Base-by-base conservation (phyloP, 2,888 invertebrate species). In the Euspilapteryx auroguttella region DNA sequence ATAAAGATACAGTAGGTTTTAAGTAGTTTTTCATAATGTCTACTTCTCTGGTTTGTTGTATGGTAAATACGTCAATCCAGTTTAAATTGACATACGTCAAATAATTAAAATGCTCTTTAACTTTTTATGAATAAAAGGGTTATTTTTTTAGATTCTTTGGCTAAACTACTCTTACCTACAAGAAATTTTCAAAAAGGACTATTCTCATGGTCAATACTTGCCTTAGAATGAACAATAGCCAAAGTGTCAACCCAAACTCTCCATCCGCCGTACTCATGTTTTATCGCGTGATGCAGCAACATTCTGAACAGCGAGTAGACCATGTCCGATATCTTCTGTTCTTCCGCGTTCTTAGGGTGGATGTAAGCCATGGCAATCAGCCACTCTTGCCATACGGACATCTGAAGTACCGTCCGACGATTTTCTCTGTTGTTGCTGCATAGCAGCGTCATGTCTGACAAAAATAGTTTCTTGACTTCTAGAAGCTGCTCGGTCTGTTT, bases 361-460 rank as follows among this genome's bases (percentile, higher is more conserved):
- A 99, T 95, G 61, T 97, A 97, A 14, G 97, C 94, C 87, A 95
- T 88, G 4, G 97, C 96, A 44, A 99, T 98, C 8, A 99, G 79
- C 99, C 99, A 99, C 35, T 96, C 98, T 65, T 94, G 94, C 99
- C 99, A 99, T 1, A 99, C 99, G 0, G 98, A 98, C 99, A 99
- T 99, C 75, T 99, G 99, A 23, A 99, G 79, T 9, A 99, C 95
- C 0, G 96, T 98, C 45, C 97, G 81, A 28, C 98, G 76, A 64
- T 99, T 99, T 57, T 99, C 99, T 9, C 96, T 81, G 61, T 95
- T 97, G 59, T 95, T 95, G 55, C 94, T 94, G 71, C 98, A 98
- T 32, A 99, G 76, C 28, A 95, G 76, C n/a, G 97, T 97, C 89
- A 99, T 94, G 62, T 99, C 99, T 2, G 95, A 93, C 4, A 99